Base-by-base conservation (phyloP, 1,140 invertebrate species). In the Acyrthosiphon pisum region DNA sequence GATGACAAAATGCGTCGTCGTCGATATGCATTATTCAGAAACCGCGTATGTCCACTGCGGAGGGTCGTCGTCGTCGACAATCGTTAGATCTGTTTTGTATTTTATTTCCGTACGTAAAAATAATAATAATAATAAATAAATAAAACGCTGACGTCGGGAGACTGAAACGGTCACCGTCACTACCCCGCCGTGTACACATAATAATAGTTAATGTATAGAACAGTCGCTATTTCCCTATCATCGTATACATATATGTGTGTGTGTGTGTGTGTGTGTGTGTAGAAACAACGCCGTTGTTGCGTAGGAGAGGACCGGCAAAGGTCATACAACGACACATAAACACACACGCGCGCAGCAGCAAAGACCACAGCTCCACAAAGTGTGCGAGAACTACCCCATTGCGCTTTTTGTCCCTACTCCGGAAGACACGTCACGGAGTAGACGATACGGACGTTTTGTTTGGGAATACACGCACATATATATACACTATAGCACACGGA, bases 11-110 rank as follows among this genome's bases (percentile, higher is more conserved):
- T 37, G 20, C 89, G 89, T 90, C 56, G 56, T 56, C 89, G 89
- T n/a, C 50, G 35, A n/a, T 48, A 90, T 90, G 89, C 35, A 90
- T 90, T 68, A 90, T 90, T 90, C 89, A 90, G 26, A 90, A 68
- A 44, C 37, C 53, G 23, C 89, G 53, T 26, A 68, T 37, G 23
- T 44, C 35, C 89, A 41, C 35, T 30, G 87, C 48, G 87, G 46
- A 46, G 35, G 53, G 56, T 56, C 44, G 48, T 50, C 18, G 11
- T 37, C 20, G 46, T 86, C 41, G 83, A 46, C 48, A 48, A 89
- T 89, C 84, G 37, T 46, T 46, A 41, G 26, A 30, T n/a, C 26
- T 44, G 26, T 86, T 44, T 56, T 41, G 35, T 56, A 41, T 56
- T 89, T 56, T 26, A 56, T 89, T 89, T 89, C n/a, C 88, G 88